Percentiles rank a stretch among this genome's conserved stretches.
Evolutionary conservation across 2,888 invertebrate genomes (phyloP).

Genomic region (Pollenia angustigena): DNA sequence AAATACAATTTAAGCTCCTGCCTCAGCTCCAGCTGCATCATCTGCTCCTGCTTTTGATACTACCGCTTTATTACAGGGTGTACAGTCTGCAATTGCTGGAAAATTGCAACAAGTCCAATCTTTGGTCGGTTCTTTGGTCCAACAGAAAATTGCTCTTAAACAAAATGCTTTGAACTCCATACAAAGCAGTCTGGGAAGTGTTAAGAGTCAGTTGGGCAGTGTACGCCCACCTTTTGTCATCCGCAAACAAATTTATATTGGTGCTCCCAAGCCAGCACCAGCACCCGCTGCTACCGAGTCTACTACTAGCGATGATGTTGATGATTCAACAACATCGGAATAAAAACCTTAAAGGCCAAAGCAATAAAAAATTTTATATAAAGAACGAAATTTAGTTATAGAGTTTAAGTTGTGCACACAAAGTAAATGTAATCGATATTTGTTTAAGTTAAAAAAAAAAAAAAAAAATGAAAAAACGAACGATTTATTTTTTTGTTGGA

Average conservation of each 20-base stretch:
- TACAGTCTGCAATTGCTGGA: slow-evolving; percentile 61
- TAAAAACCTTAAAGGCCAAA: slow-evolving; percentile 37
- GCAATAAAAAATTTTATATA: not conserved
- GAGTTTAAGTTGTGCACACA: slow-evolving; percentile 20
- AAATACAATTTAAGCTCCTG: slow-evolving; percentile 46
- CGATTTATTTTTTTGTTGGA: not conserved
- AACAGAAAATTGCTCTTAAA: slow-evolving; percentile 68
- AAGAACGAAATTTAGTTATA: slow-evolving; percentile 23
- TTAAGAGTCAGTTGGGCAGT: slow-evolving; percentile 59
- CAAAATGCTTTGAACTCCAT: slow-evolving; percentile 70
- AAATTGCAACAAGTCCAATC: slow-evolving; percentile 69
- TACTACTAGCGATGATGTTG: slow-evolving; percentile 48
- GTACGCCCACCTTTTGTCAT: slow-evolving; percentile 41
- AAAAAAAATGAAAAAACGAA: not conserved
- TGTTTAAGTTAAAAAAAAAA: not conserved
- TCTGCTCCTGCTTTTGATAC: slow-evolving; percentile 62
- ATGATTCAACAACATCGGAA: slow-evolving; percentile 39
- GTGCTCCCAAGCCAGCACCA: slow-evolving; percentile 41
- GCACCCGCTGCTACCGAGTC: slow-evolving; percentile 50
- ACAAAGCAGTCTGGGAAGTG: slow-evolving; percentile 59
- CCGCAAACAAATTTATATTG: slow-evolving; percentile 63
- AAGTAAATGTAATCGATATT: slow-evolving; percentile 25
- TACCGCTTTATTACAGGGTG: slow-evolving; percentile 62
- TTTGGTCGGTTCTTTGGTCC: slow-evolving; percentile 64
- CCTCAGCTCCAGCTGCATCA: slow-evolving; percentile 31